Evolutionary conservation across 1,140 invertebrate species (phyloP).

Genomic region (Triops longicaudatus): DNA sequence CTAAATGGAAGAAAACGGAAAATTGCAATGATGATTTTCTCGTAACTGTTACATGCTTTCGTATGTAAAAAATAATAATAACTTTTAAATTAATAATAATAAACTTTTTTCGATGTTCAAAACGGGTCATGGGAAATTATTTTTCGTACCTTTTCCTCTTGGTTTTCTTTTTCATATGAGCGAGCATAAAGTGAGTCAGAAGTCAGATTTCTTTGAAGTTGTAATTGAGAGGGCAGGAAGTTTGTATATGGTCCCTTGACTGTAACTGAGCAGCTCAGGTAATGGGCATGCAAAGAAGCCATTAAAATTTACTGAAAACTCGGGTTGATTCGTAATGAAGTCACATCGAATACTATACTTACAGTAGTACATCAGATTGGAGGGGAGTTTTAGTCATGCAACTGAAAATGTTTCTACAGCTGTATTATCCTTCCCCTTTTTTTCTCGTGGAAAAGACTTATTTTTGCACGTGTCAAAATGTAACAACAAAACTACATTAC

Average conservation of each 20-base stretch:
- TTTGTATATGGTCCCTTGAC: conserved; percentile 29
- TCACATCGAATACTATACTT: background rate
- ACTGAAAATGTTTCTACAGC: background rate
- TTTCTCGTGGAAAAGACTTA: background rate
- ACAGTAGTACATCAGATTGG: background rate
- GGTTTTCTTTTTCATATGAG: background rate
- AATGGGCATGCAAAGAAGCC: conserved; percentile 20
- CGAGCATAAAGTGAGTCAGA: background rate
- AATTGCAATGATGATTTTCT: no score
- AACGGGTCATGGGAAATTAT: background rate
- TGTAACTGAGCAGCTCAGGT: background rate
- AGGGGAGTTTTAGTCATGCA: background rate
- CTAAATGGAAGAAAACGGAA: no score
- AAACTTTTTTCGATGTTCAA: conserved; percentile 24
- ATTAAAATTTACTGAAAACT: background rate
- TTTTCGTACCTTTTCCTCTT: background rate
- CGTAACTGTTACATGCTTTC: no score
- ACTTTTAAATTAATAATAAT: no score
- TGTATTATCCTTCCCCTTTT: background rate
- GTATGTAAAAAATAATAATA: no score
- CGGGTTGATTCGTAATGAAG: no score
- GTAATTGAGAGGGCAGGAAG: background rate
- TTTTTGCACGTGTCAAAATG: background rate
- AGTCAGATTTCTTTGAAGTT: conserved; percentile 6
- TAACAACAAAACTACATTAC: background rate